Evolutionary conservation across 1,140 invertebrate genomes (phyloP), one percentile per base, ranked within the genome.

Genomic region (Pseudoatta argentina): DNA sequence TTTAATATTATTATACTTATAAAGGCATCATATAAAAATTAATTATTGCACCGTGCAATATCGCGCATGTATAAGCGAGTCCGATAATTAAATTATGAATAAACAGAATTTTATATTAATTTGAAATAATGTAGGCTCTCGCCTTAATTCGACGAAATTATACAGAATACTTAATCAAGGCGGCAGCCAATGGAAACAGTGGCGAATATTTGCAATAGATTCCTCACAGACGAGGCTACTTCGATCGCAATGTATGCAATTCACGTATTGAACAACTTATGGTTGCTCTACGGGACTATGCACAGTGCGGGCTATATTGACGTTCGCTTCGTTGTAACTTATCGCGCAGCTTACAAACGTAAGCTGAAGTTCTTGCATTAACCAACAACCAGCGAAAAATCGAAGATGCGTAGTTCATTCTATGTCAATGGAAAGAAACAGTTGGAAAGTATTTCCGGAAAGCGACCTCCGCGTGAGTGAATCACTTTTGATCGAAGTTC

Each of bases 401-500:
- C 39, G 59, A 72, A 83, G 67, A 78, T 87, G 73, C 78, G 85
- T 87, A 78, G 51, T 48, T 51, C 18, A 63, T 64, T 24, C 51
- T 39, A 85, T 16, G 71, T 85, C 69, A 44, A 66, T 81, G 34
- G 24, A 73, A 55, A 27, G 39, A 51, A 69, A 48, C n/a, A 5
- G 66, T 24, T 51, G 66, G 39, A 24, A 69, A 69, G 30, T 83
- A 66, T 75, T 88, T 59, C 64, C 64, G 59, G 57, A 67, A 87
- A 71, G 61, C 48, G 66, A 86, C 87, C 83, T 82, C 57, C 48
- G 55, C 61, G 67, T 69, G 78, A 81, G 53, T 89, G 81, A 89
- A 75, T 89, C 76, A 89, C 64, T 75, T 75, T 24, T 86, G 51
- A 88, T 88, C 75, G 83, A 76, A 76, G 16, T 16, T 14, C 51